phyloP scores from a whole-genome alignment of 2,797 vertebrate species.

The Pipistrellus kuhlii region DNA sequence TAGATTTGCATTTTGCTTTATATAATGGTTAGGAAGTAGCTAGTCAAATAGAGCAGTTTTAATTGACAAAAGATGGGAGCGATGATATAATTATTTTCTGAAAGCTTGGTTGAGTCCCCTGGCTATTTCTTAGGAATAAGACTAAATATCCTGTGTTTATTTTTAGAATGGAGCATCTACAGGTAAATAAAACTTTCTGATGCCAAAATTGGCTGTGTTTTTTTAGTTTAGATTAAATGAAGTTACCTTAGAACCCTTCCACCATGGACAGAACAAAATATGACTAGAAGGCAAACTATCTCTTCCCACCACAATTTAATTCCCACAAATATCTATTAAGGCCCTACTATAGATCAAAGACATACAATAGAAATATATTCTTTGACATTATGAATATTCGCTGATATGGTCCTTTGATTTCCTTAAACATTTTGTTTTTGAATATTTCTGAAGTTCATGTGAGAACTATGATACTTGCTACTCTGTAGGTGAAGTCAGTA shows the following conservation, averaged over 20 bases:
- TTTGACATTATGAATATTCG: background rate
- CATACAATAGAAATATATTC: background rate
- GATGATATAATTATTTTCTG: background rate
- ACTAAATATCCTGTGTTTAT: background rate
- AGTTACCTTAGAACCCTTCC: background rate
- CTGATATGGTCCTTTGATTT: background rate
- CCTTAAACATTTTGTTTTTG: background rate
- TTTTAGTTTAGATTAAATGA: background rate
- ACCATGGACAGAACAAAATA: background rate
- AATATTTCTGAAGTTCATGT: constrained; percentile 25
- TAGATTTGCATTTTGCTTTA: background rate
- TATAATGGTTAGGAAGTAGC: background rate
- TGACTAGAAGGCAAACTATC: background rate
- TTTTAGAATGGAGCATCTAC: background rate
- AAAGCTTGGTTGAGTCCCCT: background rate
- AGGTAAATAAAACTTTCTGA: background rate
- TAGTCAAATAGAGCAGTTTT: background rate
- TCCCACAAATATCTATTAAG: background rate
- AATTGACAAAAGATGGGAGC: background rate
- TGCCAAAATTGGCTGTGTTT: background rate
- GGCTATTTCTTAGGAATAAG: background rate
- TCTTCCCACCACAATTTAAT: background rate
- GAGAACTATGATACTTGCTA: background rate
- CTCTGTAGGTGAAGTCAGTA: background rate
- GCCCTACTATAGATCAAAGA: background rate